Conservation (phyloP, 1,140 invertebrate genomes). For the Lepidurus arcticus region DNA sequence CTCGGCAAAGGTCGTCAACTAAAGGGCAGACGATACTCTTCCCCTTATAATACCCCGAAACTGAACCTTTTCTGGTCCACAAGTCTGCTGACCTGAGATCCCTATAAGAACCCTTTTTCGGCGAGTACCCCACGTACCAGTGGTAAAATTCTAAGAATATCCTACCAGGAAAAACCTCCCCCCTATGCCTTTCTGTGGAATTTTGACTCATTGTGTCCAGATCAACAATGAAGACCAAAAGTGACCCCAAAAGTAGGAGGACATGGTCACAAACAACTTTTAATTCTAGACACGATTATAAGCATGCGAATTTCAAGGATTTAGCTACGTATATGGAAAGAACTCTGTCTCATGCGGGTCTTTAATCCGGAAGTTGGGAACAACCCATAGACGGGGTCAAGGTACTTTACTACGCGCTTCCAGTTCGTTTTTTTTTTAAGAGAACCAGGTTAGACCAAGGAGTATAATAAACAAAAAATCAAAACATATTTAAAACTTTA, state of each 20-base stretch:
- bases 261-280: neutral
- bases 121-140: neutral
- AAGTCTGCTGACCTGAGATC: conserved; percentile 1
- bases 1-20: neutral
- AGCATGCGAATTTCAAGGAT: conserved; percentile 4
- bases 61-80: neutral
- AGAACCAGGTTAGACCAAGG: neutral
- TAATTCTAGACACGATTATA: neutral
- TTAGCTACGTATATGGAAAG: neutral
- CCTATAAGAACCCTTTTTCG: neutral
- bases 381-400: neutral
- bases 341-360: conserved; percentile 6
- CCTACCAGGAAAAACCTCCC: neutral
- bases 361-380: neutral
- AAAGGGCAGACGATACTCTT: neutral
- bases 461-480: neutral
- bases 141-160: neutral
- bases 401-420: neutral
- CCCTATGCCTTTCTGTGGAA: neutral
- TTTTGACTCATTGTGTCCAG: neutral
- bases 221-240: neutral
- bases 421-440: neutral
- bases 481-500: neutral
- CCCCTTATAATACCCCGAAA: neutral
- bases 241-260: neutral